These are phyloP conservation scores for Enoplosus armatus DNA, from an alignment of 2,797 vertebrate species.

Conservation along the genomic window DNA sequence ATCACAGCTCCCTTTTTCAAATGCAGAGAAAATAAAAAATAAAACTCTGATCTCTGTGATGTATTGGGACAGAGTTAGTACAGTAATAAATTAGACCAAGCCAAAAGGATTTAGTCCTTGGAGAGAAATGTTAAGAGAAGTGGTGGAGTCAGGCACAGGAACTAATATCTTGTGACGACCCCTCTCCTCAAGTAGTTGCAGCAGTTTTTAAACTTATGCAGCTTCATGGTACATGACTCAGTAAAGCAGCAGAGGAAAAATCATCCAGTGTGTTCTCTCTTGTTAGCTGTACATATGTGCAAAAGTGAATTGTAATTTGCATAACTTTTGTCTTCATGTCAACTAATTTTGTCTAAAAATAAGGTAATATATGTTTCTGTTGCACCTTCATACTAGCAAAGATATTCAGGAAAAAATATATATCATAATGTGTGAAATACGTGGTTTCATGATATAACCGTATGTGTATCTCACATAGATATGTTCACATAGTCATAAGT, in stretches of 20 bases:
- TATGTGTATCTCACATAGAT: not conserved
- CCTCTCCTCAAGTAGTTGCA: slow-evolving; percentile 46
- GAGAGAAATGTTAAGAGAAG: slow-evolving; percentile 65
- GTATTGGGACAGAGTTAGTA: slow-evolving; percentile 65
- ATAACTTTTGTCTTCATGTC: not conserved
- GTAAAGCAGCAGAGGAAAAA: slow-evolving; percentile 37
- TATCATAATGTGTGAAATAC: not conserved
- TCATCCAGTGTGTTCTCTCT: slow-evolving; percentile 16
- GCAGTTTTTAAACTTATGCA: slow-evolving; percentile 59
- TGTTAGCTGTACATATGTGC: slow-evolving; percentile 31
- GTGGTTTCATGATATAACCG: not conserved
- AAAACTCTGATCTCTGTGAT: slow-evolving; percentile 69
- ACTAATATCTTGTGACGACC: slow-evolving; percentile 67
- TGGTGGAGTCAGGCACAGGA: slow-evolving; percentile 60
- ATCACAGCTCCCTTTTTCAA: slow-evolving; percentile 62
- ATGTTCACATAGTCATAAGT: not conserved
- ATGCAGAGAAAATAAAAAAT: slow-evolving; percentile 57
- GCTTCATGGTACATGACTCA: slow-evolving; percentile 59
- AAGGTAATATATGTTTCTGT: not conserved
- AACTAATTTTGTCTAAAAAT: slow-evolving; percentile 3
- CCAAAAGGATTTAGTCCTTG: slow-evolving; percentile 73
- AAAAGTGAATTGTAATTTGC: slow-evolving; percentile 32
- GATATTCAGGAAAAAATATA: not conserved
- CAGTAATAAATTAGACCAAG: slow-evolving; percentile 73
- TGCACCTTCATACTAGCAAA: not conserved